Percentiles rank a stretch among this genome's conserved stretches.
Conservation (phyloP, 2,797 vertebrate species). For the Fratercula arctica region DNA sequence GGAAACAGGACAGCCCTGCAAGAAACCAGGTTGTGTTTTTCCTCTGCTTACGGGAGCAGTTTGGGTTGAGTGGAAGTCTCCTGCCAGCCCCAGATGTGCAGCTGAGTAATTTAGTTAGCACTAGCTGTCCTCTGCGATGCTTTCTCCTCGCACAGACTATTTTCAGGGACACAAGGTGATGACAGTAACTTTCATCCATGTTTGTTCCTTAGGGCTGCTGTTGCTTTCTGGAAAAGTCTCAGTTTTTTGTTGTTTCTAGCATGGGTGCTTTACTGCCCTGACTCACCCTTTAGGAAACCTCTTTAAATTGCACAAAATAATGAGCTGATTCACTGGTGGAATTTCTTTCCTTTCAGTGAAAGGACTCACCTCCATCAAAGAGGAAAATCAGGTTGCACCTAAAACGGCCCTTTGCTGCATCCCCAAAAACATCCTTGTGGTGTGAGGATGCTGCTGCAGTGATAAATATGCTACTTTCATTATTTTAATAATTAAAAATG, state of each 20-base stretch:
- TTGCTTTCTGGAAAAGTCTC: background rate
- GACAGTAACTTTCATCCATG: background rate
- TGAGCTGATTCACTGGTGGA: background rate
- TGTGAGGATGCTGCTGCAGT: background rate
- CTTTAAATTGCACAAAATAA: background rate
- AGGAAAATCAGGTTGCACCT: background rate
- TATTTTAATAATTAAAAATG: conserved; percentile 73
- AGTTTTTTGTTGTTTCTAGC: background rate
- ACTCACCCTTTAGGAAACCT: background rate
- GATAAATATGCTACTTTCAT: conserved; percentile 43
- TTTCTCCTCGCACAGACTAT: background rate
- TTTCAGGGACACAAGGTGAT: background rate
- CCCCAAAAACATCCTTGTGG: background rate
- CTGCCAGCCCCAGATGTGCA: background rate
- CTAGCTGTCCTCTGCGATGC: background rate
- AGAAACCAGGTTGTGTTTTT: background rate
- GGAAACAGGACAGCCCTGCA: background rate
- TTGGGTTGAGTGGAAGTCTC: background rate
- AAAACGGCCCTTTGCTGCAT: background rate
- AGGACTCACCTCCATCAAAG: background rate
- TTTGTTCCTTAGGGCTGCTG: background rate
- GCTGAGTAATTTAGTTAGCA: background rate
- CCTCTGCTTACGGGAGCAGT: background rate
- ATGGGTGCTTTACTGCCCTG: background rate
- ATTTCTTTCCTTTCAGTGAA: background rate